Conservation (phyloP, 2,888 invertebrate genomes). For the Chorisops tibialis region DNA sequence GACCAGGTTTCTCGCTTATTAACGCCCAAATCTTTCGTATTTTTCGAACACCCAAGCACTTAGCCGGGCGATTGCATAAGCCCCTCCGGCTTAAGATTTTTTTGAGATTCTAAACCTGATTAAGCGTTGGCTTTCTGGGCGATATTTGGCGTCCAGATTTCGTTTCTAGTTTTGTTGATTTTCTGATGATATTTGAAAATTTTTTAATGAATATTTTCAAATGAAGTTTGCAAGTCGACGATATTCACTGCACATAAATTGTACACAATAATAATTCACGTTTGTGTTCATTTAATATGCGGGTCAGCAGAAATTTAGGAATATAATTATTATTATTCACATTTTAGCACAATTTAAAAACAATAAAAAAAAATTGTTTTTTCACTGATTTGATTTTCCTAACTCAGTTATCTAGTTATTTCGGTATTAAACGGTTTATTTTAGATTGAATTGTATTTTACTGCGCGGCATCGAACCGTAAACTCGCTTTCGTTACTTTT, state of each 20-base stretch:
- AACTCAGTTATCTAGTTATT: not conserved
- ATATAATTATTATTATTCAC: not conserved
- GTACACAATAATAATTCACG: not conserved
- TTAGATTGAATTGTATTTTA: not conserved
- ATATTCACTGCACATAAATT: too few species aligned
- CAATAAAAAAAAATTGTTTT: too few species aligned
- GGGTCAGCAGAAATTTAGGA: slow-evolving; percentile 5
- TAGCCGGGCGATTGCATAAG: slow-evolving; percentile 13
- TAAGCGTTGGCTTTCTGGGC: not conserved
- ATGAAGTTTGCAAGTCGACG: too few species aligned
- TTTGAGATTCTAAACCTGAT: slow-evolving; percentile 3
- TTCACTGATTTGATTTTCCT: not conserved
- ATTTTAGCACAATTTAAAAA: too few species aligned
- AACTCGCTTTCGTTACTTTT: too few species aligned
- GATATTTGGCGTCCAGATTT: too few species aligned
- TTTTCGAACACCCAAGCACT: not conserved
- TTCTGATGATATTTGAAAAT: not conserved
- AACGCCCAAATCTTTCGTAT: slow-evolving; percentile 16
- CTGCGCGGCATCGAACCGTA: too few species aligned
- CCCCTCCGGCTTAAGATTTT: not conserved
- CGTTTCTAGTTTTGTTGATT: too few species aligned
- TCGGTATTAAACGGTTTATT: not conserved
- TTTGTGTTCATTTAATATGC: slow-evolving; percentile 1
- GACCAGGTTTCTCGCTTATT: slow-evolving; percentile 16
- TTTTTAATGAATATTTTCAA: not conserved